Evolutionary conservation across 2,888 invertebrate species (phyloP).

Genomic region (Pristionchus fissidentatus): DNA sequence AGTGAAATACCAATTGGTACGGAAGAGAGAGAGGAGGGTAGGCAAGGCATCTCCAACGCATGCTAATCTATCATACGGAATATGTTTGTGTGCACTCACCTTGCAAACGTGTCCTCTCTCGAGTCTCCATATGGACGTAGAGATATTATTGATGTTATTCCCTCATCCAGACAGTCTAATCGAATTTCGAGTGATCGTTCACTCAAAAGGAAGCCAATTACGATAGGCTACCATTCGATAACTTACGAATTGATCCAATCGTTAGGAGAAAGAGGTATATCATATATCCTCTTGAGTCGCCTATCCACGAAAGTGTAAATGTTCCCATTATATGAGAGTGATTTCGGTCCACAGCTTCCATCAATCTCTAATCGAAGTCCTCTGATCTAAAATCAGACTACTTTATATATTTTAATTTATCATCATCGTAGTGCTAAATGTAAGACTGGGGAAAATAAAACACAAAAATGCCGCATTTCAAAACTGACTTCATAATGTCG

Average conservation of each 20-base stretch:
- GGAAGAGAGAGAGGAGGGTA: slow-evolving; percentile 21
- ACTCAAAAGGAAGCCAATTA: not conserved
- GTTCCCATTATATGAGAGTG: slow-evolving; percentile 41
- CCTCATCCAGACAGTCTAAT: not conserved
- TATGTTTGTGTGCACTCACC: not conserved
- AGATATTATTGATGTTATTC: not conserved
- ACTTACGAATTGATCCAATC: slow-evolving; percentile 42
- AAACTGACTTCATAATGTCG: slow-evolving; percentile 53
- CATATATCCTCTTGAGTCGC: slow-evolving; percentile 49
- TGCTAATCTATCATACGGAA: not conserved
- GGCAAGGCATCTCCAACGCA: not conserved
- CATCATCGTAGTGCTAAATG: no score
- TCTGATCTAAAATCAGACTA: no score
- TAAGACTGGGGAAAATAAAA: no score
- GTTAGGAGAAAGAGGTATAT: slow-evolving; percentile 50
- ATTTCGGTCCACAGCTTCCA: slow-evolving; percentile 48
- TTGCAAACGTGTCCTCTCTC: slow-evolving; percentile 7
- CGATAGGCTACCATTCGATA: not conserved
- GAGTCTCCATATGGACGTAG: slow-evolving; percentile 24
- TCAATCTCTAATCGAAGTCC: slow-evolving; percentile 57
- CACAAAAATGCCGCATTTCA: no score
- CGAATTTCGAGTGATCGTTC: not conserved
- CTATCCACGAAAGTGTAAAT: no score
- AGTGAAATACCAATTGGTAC: not conserved
- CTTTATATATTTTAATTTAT: not conserved